Percentiles rank a stretch among this genome's conserved stretches.
Conservation (phyloP, 1,140 invertebrate species). For the Aphidius ervi region DNA sequence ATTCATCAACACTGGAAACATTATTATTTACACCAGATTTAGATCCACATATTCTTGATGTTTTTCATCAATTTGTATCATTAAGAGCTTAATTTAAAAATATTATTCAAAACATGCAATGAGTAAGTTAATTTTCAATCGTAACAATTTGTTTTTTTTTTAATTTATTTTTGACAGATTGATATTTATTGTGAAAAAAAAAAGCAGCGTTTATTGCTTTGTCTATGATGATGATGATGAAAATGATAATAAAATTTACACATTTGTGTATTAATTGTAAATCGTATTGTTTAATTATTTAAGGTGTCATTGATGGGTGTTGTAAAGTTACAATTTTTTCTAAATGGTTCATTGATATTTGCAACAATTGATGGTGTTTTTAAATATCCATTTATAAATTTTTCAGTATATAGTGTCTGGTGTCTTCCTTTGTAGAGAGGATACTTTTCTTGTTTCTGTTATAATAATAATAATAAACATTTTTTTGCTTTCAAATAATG, state of each 20-base stretch:
- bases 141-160: neutral
- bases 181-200: constrained; percentile 2
- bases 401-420: constrained; percentile 29
- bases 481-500: neutral
- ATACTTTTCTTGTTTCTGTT: constrained; percentile 27
- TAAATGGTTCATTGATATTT: constrained; percentile 30
- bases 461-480: neutral
- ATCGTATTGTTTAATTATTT: neutral
- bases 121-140: neutral
- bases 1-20: constrained; percentile 90
- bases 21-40: constrained; percentile 94
- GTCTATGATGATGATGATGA: neutral
- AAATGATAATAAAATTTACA: neutral
- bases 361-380: constrained; percentile 22
- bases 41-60: constrained; percentile 92
- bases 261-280: neutral
- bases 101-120: neutral
- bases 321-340: constrained; percentile 28
- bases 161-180: neutral
- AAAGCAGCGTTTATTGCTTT: constrained; percentile 4
- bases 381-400: constrained; percentile 26
- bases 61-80: constrained; percentile 95
- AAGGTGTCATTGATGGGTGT: constrained; percentile 12
- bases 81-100: constrained; percentile 57
- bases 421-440: constrained; percentile 26